Evolutionary conservation across 2,797 vertebrate genomes (phyloP).

Genomic region (Galagoides demidoff): DNA sequence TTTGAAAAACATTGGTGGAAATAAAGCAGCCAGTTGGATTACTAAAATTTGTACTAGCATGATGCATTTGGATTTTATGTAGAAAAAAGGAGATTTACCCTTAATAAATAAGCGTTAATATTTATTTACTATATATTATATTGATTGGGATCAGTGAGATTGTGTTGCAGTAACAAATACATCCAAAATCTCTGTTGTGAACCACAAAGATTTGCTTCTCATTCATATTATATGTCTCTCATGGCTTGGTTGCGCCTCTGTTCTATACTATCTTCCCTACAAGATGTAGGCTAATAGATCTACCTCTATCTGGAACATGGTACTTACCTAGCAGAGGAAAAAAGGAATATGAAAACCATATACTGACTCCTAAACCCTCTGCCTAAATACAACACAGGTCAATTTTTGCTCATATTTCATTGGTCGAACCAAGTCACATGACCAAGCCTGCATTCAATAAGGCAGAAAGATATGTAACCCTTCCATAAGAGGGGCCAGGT

Average conservation of each 20-base stretch:
- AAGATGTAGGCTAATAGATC: background rate
- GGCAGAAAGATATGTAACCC: background rate
- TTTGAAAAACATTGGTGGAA: background rate
- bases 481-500: background rate
- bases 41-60: background rate
- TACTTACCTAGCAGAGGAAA: background rate
- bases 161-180: conserved; percentile 32
- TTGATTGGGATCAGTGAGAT: background rate
- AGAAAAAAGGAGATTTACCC: background rate
- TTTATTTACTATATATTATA: background rate
- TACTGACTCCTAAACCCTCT: background rate
- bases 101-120: background rate
- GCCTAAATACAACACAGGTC: background rate
- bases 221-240: background rate
- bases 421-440: background rate
- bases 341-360: background rate
- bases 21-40: conserved; percentile 28
- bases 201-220: background rate
- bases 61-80: background rate
- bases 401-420: conserved; percentile 29
- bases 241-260: background rate
- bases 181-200: conserved; percentile 4
- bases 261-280: background rate
- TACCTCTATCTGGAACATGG: background rate
- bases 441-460: background rate